A percentile compares a stretch with the other conserved stretches of the same genome.
Conservation (phyloP, 1,140 invertebrate genomes). For the Aphis gossypii region DNA sequence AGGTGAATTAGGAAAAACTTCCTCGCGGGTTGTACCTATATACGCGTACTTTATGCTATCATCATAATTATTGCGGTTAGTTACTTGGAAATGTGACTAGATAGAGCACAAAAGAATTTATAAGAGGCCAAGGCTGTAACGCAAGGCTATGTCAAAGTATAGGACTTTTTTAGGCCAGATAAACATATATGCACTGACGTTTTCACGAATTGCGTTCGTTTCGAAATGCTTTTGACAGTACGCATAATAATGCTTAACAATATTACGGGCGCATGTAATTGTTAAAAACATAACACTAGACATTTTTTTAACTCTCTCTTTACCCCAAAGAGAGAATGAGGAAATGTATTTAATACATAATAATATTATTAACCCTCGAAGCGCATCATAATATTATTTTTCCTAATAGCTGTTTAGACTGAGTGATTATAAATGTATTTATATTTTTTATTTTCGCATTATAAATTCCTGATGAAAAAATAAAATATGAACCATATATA, state of each 20-base stretch:
- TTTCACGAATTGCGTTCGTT: neutral
- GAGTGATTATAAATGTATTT: neutral
- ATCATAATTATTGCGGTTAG: conserved; percentile 38
- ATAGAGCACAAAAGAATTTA: conserved; percentile 24
- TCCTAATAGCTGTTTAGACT: neutral
- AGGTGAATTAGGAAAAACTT: conserved; percentile 40
- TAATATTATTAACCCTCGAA: neutral
- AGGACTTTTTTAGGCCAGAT: conserved; percentile 46
- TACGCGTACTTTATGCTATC: neutral
- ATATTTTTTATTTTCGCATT: conserved; percentile 17
- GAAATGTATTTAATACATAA: neutral
- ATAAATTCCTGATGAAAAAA: neutral
- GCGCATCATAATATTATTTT: too few relatives aligned
- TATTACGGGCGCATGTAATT: neutral
- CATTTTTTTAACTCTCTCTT: neutral
- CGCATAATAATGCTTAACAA: neutral
- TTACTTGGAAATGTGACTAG: conserved; percentile 32
- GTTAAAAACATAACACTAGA: neutral
- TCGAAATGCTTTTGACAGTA: conserved; percentile 30
- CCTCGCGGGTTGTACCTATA: neutral
- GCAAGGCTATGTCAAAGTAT: conserved; percentile 36
- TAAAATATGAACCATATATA: neutral
- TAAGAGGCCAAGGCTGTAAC: conserved; percentile 38
- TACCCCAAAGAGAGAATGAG: neutral
- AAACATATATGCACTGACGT: conserved; percentile 1